Conservation (phyloP, 1,140 invertebrate genomes). For the Aculops lycopersici region DNA sequence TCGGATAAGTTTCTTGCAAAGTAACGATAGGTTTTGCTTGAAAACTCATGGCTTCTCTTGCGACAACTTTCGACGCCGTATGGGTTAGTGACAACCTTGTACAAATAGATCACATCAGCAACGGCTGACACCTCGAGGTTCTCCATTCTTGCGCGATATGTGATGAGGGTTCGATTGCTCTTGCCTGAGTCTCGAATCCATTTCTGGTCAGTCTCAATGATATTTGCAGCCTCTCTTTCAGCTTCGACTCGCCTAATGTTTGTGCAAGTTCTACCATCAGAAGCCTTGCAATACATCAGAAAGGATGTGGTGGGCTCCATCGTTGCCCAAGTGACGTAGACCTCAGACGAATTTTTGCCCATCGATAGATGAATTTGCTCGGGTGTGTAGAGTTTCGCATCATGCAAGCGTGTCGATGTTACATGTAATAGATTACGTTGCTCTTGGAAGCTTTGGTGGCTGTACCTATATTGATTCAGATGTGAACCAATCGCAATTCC, state of each 20-base stretch:
- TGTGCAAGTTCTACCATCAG: neutral
- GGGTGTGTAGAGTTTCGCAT: slow-evolving; percentile 1
- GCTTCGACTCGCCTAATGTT: neutral
- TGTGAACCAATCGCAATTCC: too few relatives aligned
- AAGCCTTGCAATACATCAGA: neutral
- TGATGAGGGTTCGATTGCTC: neutral
- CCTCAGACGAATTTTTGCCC: neutral
- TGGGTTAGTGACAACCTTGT: neutral
- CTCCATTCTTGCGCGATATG: neutral
- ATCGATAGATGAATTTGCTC: neutral
- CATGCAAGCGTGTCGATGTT: neutral
- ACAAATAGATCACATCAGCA: too few relatives aligned
- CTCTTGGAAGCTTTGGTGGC: too few relatives aligned
- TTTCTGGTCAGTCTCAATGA: neutral
- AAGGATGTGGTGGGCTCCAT: neutral
- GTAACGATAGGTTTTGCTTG: neutral
- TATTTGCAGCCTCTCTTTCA: neutral
- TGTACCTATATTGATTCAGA: too few relatives aligned
- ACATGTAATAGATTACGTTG: neutral
- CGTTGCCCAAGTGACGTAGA: neutral
- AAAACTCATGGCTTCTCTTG: neutral
- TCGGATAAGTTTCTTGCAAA: neutral
- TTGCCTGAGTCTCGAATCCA: neutral
- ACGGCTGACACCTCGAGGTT: too few relatives aligned
- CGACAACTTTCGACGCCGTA: neutral